Percentiles rank a stretch among this genome's conserved stretches.
phyloP scores from a whole-genome alignment of 1,140 invertebrate genomes.

The Drosophila bocqueti region DNA sequence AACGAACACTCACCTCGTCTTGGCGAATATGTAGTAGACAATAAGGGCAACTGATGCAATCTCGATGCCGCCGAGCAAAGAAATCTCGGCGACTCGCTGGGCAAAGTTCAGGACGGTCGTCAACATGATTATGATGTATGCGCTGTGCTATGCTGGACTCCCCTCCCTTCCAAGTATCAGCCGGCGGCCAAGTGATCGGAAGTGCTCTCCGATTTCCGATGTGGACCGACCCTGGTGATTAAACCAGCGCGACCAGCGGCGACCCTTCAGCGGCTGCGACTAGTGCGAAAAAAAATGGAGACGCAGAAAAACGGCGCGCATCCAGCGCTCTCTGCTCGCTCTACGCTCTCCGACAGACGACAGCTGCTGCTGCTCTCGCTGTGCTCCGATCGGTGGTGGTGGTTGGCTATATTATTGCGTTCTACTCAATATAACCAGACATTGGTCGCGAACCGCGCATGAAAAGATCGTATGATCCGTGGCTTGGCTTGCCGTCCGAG shows the following conservation, averaged over 20 bases:
- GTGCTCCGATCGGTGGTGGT: slow-evolving; percentile 29
- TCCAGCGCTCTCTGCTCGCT: slow-evolving; percentile 42
- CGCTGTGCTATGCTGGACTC: slow-evolving; percentile 15
- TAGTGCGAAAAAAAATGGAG: slow-evolving; percentile 50
- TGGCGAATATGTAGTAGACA: slow-evolving; percentile 81
- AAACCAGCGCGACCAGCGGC: slow-evolving; percentile 8
- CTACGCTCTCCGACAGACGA: slow-evolving; percentile 27
- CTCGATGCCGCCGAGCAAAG: slow-evolving; percentile 80
- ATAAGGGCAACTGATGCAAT: slow-evolving; percentile 78
- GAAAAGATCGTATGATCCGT: slow-evolving; percentile 80
- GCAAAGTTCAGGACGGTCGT: slow-evolving; percentile 70
- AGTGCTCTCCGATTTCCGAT: slow-evolving; percentile 24
- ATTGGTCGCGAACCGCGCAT: slow-evolving; percentile 69
- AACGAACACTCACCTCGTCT: slow-evolving; percentile 74
- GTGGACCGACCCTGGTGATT: slow-evolving; percentile 23
- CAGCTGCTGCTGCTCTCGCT: slow-evolving; percentile 39
- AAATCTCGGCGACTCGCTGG: slow-evolving; percentile 78
- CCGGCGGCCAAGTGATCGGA: slow-evolving; percentile 52
- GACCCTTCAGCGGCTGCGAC: slow-evolving; percentile 38
- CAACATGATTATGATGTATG: slow-evolving; percentile 46
- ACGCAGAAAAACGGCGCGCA: slow-evolving; percentile 58
- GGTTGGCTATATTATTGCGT: slow-evolving; percentile 59
- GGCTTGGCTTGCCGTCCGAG: slow-evolving; percentile 43
- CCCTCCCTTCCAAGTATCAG: slow-evolving; percentile 39
- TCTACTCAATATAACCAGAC: slow-evolving; percentile 78